These are phyloP conservation scores for Graphium colonna DNA, from an alignment of 2,888 invertebrate genomes.

Conservation along the genomic window DNA sequence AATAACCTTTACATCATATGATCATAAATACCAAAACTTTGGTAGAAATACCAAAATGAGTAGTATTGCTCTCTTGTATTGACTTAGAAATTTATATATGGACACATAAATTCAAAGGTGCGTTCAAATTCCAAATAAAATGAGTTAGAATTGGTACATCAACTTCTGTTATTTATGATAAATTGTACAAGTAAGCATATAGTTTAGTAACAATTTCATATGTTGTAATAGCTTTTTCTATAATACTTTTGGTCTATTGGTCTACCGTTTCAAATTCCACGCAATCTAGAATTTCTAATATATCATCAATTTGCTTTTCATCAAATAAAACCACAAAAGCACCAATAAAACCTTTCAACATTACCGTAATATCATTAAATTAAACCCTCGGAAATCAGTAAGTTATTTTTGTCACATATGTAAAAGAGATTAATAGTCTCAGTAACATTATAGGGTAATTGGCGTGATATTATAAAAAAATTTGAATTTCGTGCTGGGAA, in stretches of 20 bases:
- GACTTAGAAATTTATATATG: conserved; percentile 51
- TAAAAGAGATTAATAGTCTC: conserved; percentile 12
- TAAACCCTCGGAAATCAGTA: conserved; percentile 6
- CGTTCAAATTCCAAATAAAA: conserved; percentile 24
- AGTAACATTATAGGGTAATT: not conserved
- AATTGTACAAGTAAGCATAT: not conserved
- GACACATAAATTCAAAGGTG: conserved; percentile 39
- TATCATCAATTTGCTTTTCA: conserved; percentile 34
- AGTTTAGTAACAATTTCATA: not conserved
- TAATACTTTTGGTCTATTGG: conserved; percentile 28
- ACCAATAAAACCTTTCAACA: too few species aligned
- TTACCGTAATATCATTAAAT: conserved; percentile 28
- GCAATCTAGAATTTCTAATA: conserved; percentile 44
- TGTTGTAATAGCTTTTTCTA: not conserved
- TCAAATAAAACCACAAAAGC: conserved; percentile 42
- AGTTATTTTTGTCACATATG: conserved; percentile 1
- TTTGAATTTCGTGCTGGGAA: conserved; percentile 7
- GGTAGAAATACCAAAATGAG: conserved; percentile 43
- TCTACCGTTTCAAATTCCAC: conserved; percentile 41
- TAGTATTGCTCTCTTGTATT: conserved; percentile 43
- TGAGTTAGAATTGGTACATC: conserved; percentile 39
- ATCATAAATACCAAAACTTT: conserved; percentile 48
- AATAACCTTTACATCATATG: conserved; percentile 47
- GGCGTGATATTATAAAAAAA: not conserved
- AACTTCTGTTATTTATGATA: not conserved